These are phyloP conservation scores for Drosophila quinaria DNA, from an alignment of 2,888 invertebrate species.

Conservation along the genomic window DNA sequence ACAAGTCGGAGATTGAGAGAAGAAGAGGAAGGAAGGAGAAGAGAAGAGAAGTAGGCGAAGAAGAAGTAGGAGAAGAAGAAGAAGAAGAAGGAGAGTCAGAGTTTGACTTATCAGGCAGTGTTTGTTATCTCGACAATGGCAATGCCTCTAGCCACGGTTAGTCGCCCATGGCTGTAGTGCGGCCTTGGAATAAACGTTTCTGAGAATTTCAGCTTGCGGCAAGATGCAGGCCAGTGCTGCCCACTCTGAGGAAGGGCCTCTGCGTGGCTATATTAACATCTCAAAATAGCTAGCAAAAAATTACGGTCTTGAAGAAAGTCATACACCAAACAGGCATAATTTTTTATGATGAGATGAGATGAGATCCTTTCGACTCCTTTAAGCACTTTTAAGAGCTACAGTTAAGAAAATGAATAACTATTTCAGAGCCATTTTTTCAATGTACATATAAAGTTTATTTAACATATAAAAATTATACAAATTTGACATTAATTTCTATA, in stretches of 20 bases:
- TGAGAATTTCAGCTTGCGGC: constrained; percentile 71
- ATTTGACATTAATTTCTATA: too few relatives aligned
- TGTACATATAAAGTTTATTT: too few relatives aligned
- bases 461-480: too few relatives aligned
- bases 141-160: constrained; percentile 34
- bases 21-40: not conserved
- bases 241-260: not conserved
- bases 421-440: too few relatives aligned
- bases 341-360: too few relatives aligned
- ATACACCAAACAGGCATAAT: too few relatives aligned
- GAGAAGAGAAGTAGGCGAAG: not conserved
- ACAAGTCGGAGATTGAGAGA: not conserved
- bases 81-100: not conserved
- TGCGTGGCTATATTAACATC: not conserved
- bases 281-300: not conserved
- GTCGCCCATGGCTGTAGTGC: constrained; percentile 36
- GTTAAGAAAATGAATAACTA: too few relatives aligned
- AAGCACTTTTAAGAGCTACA: too few relatives aligned
- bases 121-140: constrained; percentile 26
- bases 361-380: too few relatives aligned
- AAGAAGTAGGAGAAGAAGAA: not conserved
- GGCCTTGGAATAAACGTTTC: constrained; percentile 83
- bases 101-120: constrained; percentile 27
- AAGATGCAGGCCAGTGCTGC: constrained; percentile 12
- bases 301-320: not conserved